These are phyloP conservation scores for Lepilemur ruficaudatus DNA, from an alignment of 2,797 vertebrate genomes.

Conservation along the genomic window DNA sequence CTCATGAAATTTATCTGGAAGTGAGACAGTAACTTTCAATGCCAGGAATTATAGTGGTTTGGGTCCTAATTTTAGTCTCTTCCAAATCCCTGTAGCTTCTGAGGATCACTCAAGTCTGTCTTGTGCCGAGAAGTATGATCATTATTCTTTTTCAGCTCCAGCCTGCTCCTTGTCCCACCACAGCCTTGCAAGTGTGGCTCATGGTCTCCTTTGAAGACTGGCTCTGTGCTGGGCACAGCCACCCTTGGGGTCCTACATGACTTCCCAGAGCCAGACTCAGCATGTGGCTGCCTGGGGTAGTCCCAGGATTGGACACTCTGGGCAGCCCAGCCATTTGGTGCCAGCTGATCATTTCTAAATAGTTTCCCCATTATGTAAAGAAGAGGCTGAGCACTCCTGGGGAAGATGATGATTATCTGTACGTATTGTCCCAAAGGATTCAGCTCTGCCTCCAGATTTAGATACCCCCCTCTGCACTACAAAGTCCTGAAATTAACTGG, in stretches of 20 bases:
- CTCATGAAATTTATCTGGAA: not conserved
- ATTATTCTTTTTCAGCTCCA: not conserved
- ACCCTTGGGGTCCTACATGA: not conserved
- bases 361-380: not conserved
- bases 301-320: not conserved
- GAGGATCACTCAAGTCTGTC: not conserved
- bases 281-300: accelerated
- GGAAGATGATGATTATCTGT: not conserved
- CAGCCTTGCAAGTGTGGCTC: accelerated
- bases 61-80: not conserved
- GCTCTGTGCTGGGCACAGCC: not conserved
- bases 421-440: not conserved
- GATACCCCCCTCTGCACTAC: not conserved
- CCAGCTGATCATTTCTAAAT: not conserved
- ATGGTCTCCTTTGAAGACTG: not conserved
- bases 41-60: not conserved
- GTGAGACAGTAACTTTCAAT: not conserved
- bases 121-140: not conserved
- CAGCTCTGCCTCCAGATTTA: not conserved
- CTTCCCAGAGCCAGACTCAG: not conserved
- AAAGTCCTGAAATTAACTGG: not conserved
- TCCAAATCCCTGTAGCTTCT: not conserved
- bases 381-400: not conserved
- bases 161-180: not conserved
- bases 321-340: not conserved